Conservation (phyloP, 1,140 invertebrate genomes). For the Cheumatopsyche charites region DNA sequence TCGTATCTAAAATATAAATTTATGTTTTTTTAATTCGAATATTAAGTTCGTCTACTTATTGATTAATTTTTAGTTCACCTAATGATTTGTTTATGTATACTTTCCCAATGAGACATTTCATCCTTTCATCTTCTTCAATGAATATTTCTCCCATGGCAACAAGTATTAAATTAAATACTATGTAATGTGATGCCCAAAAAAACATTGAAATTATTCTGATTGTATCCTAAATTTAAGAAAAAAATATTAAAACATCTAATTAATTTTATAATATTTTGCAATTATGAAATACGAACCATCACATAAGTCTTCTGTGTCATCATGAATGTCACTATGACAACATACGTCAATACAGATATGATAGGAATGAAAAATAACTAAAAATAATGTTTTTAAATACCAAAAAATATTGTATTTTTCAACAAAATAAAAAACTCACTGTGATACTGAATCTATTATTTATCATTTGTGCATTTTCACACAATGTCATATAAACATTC, state of each 20-base stretch:
- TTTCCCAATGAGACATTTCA: constrained; percentile 6
- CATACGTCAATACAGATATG: not conserved
- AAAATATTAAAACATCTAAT: too few relatives aligned
- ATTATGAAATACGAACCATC: too few relatives aligned
- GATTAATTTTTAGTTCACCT: too few relatives aligned
- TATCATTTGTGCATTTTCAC: constrained; percentile 6
- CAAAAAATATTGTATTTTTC: not conserved
- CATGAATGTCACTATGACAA: not conserved
- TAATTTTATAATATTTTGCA: too few relatives aligned
- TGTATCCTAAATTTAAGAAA: not conserved
- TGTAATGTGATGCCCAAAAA: not conserved
- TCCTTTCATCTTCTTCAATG: constrained; percentile 7
- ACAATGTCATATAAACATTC: not conserved
- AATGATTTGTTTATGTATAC: not conserved
- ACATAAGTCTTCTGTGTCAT: too few relatives aligned
- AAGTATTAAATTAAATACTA: not conserved
- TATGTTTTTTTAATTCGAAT: not conserved
- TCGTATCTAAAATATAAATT: not conserved
- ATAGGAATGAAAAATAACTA: not conserved
- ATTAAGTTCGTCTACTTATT: too few relatives aligned
- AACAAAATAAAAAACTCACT: not conserved
- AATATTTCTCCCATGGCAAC: constrained; percentile 1
- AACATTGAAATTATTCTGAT: not conserved
- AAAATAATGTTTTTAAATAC: not conserved
- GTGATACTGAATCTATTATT: not conserved